Conservation (phyloP, 1,140 invertebrate species). For the Sitobion miscanthi region DNA sequence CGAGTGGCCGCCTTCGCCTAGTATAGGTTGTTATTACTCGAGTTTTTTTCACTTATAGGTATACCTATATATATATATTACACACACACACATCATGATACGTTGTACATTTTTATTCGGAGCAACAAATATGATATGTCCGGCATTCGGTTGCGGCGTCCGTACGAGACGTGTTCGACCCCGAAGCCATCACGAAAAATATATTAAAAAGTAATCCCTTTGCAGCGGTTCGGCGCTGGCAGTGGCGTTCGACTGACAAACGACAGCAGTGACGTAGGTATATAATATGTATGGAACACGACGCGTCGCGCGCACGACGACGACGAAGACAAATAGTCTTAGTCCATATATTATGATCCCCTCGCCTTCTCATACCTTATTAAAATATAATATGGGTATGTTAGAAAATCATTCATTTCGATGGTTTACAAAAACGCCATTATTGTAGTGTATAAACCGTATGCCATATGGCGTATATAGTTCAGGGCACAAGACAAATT, state of each 20-base stretch:
- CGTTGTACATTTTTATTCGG: slow-evolving; percentile 22
- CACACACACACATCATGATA: not conserved
- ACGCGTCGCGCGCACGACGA: not conserved
- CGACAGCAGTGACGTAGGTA: not conserved
- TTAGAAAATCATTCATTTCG: not conserved
- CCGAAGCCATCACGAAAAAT: slow-evolving; percentile 41
- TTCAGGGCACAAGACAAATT: not conserved
- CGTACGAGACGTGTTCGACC: slow-evolving; percentile 26
- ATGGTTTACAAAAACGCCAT: too few relatives aligned
- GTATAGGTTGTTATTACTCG: slow-evolving; percentile 2
- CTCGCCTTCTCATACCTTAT: not conserved
- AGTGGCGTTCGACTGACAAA: not conserved
- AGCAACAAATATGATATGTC: slow-evolving; percentile 36
- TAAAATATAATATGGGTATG: not conserved
- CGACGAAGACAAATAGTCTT: not conserved
- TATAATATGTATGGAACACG: not conserved
- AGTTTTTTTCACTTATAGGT: not conserved
- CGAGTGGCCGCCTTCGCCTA: slow-evolving; percentile 21
- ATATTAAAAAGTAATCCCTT: not conserved
- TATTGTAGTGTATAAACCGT: not conserved
- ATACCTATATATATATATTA: not conserved
- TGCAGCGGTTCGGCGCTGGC: not conserved
- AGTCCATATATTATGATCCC: not conserved
- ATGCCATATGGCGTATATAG: not conserved
- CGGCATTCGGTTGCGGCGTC: not conserved